Base-by-base conservation (phyloP, 2,888 invertebrate genomes). In the Ormyrus pomaceus region DNA sequence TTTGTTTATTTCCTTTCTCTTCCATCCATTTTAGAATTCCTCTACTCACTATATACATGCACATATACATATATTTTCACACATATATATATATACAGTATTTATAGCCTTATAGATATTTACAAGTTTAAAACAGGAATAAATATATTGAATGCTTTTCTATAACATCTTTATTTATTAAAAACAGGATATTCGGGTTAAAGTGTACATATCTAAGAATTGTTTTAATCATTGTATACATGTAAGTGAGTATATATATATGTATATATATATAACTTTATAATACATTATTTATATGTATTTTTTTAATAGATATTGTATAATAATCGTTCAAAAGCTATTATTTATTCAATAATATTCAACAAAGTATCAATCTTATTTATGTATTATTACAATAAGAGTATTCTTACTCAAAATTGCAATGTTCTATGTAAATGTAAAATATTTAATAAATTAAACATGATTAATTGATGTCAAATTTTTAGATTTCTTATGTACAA, bases 161-260 rank as follows among this genome's bases (percentile, higher is more conserved):
- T 73, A 61, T 72, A 81, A 81, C 79, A 79, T 75, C 53, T 78
- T 73, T 78, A 62, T 79, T 73, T 79, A 81, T 79, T 79, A 77
- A n/a, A 82, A 81, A 82, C 75, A 74, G 64, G 45, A 10, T 64
- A 59, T 59, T 74, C 13, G 10, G 46, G 19, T 61, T 50, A 62
- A 65, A 70, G 56, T 81, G 46, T 73, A 73, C 71, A 74, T 77
- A 11, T 65, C 9, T 78, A 78, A 77, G 69, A 76, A 80, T 69
- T 73, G 34, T 55, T 53, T 65, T 72, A 48, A 61, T 68, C 48
- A 72, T 64, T 77, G 68, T 69, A 77, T 73, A 65, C 64, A 77
- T 62, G 66, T 56, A 59, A 71, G 56, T 62, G 53, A 50, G 69
- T 70, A 79, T 79, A 59, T 69, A 64, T 19, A 19, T 19, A 19